These are phyloP conservation scores for Chrysemys picta DNA, from an alignment of 2,113 vertebrate species.

Conservation along the genomic window DNA sequence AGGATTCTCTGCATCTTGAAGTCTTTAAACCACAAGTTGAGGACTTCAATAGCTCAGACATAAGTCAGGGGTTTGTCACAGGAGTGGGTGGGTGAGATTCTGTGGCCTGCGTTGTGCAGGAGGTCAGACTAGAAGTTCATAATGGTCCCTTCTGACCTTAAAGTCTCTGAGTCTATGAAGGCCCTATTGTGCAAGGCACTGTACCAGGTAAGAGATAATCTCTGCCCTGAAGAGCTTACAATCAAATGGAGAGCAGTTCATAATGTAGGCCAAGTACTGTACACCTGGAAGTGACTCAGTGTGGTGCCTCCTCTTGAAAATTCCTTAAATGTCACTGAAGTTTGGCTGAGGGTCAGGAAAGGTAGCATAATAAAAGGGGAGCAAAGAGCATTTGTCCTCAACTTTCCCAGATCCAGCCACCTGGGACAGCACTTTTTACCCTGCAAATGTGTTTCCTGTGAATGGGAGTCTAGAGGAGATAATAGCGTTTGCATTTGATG, in stretches of 20 bases:
- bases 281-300: rapidly evolving
- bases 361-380: neutral
- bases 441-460: neutral
- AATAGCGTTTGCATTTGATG: neutral
- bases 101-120: too few relatives aligned
- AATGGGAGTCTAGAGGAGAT: neutral
- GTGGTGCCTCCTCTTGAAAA: neutral
- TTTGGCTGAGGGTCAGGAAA: neutral
- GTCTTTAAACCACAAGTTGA: too few relatives aligned
- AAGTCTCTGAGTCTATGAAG: too few relatives aligned
- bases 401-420: neutral
- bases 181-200: rapidly evolving
- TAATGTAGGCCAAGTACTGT: neutral
- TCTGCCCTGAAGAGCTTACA: neutral
- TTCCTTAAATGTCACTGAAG: neutral
- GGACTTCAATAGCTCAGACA: too few relatives aligned
- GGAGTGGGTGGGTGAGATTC: too few relatives aligned
- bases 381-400: neutral
- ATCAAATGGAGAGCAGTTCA: neutral
- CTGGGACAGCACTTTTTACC: neutral
- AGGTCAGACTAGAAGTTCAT: too few relatives aligned
- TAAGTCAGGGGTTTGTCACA: too few relatives aligned
- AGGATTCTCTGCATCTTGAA: too few relatives aligned
- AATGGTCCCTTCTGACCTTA: too few relatives aligned
- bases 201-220: neutral